Evolutionary conservation across 2,113 vertebrate species (phyloP).

Genomic region (Ginglymostoma cirratum): DNA sequence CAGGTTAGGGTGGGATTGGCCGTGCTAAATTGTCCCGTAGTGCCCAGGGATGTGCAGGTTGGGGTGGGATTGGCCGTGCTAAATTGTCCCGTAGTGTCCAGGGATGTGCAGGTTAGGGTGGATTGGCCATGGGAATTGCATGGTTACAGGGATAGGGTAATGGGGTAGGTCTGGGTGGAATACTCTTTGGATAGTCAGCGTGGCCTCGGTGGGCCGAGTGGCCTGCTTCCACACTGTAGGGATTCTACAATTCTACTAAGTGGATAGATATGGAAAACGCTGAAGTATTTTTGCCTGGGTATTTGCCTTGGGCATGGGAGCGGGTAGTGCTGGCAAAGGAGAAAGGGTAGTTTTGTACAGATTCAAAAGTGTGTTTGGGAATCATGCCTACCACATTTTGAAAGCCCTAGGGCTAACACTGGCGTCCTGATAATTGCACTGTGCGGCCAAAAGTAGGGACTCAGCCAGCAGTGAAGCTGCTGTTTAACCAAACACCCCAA

Average conservation of each 20-base stretch:
- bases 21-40: no score
- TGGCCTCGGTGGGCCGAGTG: no score
- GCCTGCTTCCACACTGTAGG: no score
- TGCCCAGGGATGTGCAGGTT: no score
- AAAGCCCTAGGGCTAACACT: background rate
- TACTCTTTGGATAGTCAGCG: no score
- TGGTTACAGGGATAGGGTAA: no score
- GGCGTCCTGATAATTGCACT: background rate
- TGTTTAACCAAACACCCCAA: background rate
- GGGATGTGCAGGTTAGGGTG: no score
- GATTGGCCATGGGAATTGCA: no score
- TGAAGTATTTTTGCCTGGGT: background rate
- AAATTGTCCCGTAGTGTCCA: no score
- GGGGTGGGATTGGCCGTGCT: no score
- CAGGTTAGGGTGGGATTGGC: no score
- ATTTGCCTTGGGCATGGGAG: background rate
- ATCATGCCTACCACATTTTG: background rate
- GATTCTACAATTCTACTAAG: background rate
- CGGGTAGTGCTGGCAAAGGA: background rate
- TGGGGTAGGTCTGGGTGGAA: no score
- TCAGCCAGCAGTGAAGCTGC: background rate
- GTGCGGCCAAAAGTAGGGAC: background rate
- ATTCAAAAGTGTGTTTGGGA: background rate
- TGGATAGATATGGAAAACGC: background rate
- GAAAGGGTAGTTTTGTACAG: background rate